phyloP scores from a whole-genome alignment of 2,888 invertebrate genomes.

The Drosophila ustulata region DNA sequence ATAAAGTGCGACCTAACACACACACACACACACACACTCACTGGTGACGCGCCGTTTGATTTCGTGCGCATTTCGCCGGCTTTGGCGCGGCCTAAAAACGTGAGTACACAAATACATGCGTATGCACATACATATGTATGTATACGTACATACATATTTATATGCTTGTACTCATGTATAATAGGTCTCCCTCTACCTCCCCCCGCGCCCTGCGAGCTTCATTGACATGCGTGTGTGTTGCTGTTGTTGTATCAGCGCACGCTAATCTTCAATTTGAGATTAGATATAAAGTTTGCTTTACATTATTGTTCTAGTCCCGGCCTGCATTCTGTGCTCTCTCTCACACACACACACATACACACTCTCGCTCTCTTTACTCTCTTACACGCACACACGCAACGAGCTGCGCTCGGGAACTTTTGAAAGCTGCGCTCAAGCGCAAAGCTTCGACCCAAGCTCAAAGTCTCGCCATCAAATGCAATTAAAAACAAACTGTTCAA shows the following conservation, averaged over 20 bases:
- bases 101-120: slow-evolving; percentile 56
- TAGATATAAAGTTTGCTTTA: slow-evolving; percentile 81
- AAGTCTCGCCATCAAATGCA: slow-evolving; percentile 19
- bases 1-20: slow-evolving; percentile 18
- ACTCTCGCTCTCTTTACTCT: neutral
- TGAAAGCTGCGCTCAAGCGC: slow-evolving; percentile 54
- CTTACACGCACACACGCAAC: neutral
- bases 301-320: slow-evolving; percentile 57
- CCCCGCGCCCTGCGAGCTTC: slow-evolving; percentile 9
- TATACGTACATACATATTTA: too few species aligned
- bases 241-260: slow-evolving; percentile 40
- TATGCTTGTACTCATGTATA: too few species aligned
- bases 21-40: slow-evolving; percentile 3
- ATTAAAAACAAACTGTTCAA: slow-evolving; percentile 19
- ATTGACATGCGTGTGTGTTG: slow-evolving; percentile 22
- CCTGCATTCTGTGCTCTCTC: slow-evolving; percentile 31
- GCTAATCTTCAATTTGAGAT: slow-evolving; percentile 83
- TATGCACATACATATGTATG: neutral
- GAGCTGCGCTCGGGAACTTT: slow-evolving; percentile 24
- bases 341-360: slow-evolving; percentile 8
- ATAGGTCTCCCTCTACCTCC: slow-evolving; percentile 9
- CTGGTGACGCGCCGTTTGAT: slow-evolving; percentile 24
- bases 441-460: slow-evolving; percentile 51
- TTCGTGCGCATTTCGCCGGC: slow-evolving; percentile 56
- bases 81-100: slow-evolving; percentile 75